Evolutionary conservation across 2,888 invertebrate genomes (phyloP).

Genomic region (Lutraria lutraria): DNA sequence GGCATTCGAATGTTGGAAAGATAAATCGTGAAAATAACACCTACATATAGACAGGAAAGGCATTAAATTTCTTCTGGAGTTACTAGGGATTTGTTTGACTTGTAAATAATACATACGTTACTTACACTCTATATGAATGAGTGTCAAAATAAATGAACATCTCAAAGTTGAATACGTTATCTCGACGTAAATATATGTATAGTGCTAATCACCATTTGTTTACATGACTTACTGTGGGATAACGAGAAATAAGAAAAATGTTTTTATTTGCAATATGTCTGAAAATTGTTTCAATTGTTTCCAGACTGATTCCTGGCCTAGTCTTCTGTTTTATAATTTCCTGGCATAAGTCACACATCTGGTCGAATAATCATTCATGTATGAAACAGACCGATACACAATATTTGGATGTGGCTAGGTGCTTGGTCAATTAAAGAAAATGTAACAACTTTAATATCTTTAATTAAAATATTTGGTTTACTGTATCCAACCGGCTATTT

Average conservation of each 20-base stretch:
- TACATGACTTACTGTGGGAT: neutral
- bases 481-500: no score
- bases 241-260: neutral
- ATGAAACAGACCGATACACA: no score
- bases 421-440: no score
- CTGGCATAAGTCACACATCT: no score
- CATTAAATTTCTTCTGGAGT: slow-evolving; percentile 33
- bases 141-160: slow-evolving; percentile 29
- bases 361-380: no score
- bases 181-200: slow-evolving; percentile 3
- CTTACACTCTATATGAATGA: neutral
- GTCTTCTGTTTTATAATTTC: no score
- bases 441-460: no score
- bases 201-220: slow-evolving; percentile 15
- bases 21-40: slow-evolving; percentile 59
- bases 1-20: slow-evolving; percentile 43
- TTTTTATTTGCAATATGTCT: slow-evolving; percentile 6
- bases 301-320: neutral
- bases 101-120: slow-evolving; percentile 55
- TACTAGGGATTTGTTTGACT: slow-evolving; percentile 49
- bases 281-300: slow-evolving; percentile 6
- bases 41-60: slow-evolving; percentile 52
- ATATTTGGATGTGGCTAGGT: no score
- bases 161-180: slow-evolving; percentile 25
- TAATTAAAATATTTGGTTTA: no score